Base-by-base conservation (phyloP, 2,113 vertebrate species). In the Nyctereutes procyonoides region DNA sequence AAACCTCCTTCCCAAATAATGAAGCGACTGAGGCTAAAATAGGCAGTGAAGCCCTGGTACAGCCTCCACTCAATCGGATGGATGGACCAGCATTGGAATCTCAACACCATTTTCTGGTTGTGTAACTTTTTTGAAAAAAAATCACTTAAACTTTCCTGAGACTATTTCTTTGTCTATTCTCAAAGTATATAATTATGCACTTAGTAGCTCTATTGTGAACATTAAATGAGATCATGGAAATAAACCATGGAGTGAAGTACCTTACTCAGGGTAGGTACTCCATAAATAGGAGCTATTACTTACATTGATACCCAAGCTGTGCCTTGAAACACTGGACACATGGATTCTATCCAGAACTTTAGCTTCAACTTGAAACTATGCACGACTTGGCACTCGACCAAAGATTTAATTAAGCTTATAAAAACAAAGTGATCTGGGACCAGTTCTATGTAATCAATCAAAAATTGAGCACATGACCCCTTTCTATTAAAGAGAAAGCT, bases 381-480 rank as follows among this genome's bases (percentile, higher is more conserved):
- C 8, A 56, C 67, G 24, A 55, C 55, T 93, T 90, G 88, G 90
- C 65, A 94, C 56, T 85, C 22, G 74, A 24, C 35, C 85, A 86
- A 95, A 95, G 48, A 94, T 43, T 90, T 92, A 94, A 92, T 58
- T 95, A 81, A 97, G 20, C 65, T 94, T 94, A 62, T 43, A 71
- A 96, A 96, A 97, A 77, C 8, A 84, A 82, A 96, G 30, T 87
- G 26, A 96, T 93, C 51, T 80, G 32, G 26, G 32, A 58, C 12
- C 12, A 19, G 19, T 79, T 93, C 62, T 82, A 51, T 9, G 71
- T 79, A 94, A 91, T 96, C 88, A 97, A 90, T 96, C 43, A 90
- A 94, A 87, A 88, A 73, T 67, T 93, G 82, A 97, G 43, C 67
- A 89, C 15, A 77, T 85, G 30, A 15, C 9, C 67, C n/a, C n/a